Evolutionary conservation across 2,888 invertebrate genomes (phyloP), one percentile per base, ranked within the genome.

Genomic region (Crematogaster levior): DNA sequence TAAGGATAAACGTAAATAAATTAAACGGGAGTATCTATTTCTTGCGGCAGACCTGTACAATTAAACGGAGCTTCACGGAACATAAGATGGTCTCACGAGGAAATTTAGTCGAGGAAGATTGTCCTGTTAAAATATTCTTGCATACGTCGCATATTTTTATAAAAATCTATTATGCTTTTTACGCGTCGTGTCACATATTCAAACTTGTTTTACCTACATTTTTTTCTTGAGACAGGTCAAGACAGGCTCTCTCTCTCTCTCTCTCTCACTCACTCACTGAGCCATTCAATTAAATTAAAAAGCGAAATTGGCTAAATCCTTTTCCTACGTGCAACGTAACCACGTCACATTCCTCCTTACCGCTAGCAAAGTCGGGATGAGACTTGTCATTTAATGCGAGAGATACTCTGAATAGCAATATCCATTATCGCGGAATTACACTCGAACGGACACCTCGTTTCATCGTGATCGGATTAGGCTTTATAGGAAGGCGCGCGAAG

Each of bases 351-450:
- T 68, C 12, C 43, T 56, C 18, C 46, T 70, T 34, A 56, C 21
- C 75, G 24, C 37, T 24, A 24, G 27, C 56, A 51, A 77, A 77
- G n/a, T 58, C 34, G 43, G 68, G 43, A 56, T 56, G 56, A 58
- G 70, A 70, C 77, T 58, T 79, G 84, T 91, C 90, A 91, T 92
- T 92, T 91, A 91, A 91, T 90, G 91, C 84, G 89, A 90, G 91
- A 90, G 90, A 90, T 89, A 90, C 90, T 90, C 89, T 89, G 90
- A 92, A 92, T 92, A 88, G 92, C 90, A 89, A 91, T 93, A 91
- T 90, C 90, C 90, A 93, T 93, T 92, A 92, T 91, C 92, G 90
- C 88, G 86, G 86, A 90, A 90, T 92, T 91, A 92, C 91, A 90
- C 88, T 88, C 89, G 90, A 91, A 91, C 87, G 90, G 90, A 90